Base-by-base conservation (phyloP, 2,113 vertebrate species). In the Synodontis membranacea region DNA sequence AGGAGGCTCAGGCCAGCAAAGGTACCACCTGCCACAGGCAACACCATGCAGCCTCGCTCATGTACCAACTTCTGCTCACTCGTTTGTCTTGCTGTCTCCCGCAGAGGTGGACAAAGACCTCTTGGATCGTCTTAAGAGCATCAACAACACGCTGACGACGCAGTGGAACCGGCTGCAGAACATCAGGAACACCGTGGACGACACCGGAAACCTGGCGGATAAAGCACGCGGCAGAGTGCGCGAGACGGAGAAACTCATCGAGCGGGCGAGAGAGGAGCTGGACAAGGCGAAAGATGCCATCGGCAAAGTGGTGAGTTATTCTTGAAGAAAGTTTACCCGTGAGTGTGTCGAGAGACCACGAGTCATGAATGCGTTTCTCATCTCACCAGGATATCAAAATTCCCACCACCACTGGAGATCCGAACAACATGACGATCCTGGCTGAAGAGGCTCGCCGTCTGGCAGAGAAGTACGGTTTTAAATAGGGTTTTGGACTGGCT, bases 371-470 rank as follows among this genome's bases (percentile, higher is more conserved):
- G 12, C 64, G 11, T 62, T 60, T 62, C 17, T 66, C 86, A 5
- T 84, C 17, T 87, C 89, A 58, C 78, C 88, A 99, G 97, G 96
- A 97, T 80, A 95, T 99, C 91, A 94, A 95, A 84, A 93, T 96
- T 5, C 96, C 96, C 0, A 95, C 95, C 5, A 94, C 95, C n/a
- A 88, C 93, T 0, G 93, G 96, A 66, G 97, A 97, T 28, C 97
- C 98, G 0, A 99, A 97, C 94, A 99, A 99, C 92, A 98, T 99
- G 97, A 99, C 98, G 25, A 88, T 97, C 5, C 90, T 99, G 93
- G 98, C 97, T 8, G 98, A 99, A 93, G 98, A 99, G 89, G 98
- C 98, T 0, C 96, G 97, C 2, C 95, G 90, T 11, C 95, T 99
- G 34, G 97, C 98, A 0, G 96, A 99, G 75, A 97, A 97, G 98